Percentiles rank a stretch among this genome's conserved stretches.
Evolutionary conservation across 2,888 invertebrate genomes (phyloP).

Genomic region (Halictus quadricinctus): DNA sequence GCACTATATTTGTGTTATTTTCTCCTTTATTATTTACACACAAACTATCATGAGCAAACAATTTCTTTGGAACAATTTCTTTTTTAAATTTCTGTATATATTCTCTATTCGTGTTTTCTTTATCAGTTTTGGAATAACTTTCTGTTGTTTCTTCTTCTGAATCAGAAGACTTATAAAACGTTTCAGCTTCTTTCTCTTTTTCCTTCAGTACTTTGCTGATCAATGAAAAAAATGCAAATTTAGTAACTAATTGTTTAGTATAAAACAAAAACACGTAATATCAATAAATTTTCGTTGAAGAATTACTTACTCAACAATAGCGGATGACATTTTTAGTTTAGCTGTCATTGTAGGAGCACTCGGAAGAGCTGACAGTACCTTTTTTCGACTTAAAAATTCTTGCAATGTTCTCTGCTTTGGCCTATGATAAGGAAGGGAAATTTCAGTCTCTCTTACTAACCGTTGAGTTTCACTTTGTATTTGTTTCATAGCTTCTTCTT

Average conservation of each 20-base stretch:
- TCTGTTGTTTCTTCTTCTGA: slow-evolving; percentile 80
- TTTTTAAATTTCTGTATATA: slow-evolving; percentile 10
- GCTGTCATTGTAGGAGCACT: slow-evolving; percentile 81
- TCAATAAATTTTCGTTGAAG: not conserved
- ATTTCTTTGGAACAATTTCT: slow-evolving; percentile 40
- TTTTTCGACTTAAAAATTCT: slow-evolving; percentile 88
- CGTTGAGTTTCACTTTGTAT: slow-evolving; percentile 94
- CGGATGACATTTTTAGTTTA: slow-evolving; percentile 87
- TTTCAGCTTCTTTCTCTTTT: slow-evolving; percentile 89
- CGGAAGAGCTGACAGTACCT: slow-evolving; percentile 73
- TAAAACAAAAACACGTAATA: not conserved
- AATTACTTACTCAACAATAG: slow-evolving; percentile 78
- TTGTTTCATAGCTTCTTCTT: slow-evolving; percentile 87
- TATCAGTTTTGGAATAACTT: not conserved
- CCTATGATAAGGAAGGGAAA: slow-evolving; percentile 93
- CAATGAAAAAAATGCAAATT: slow-evolving; percentile 37
- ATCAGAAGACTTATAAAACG: slow-evolving; percentile 89
- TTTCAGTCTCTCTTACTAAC: slow-evolving; percentile 88
- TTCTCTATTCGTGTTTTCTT: slow-evolving; percentile 6
- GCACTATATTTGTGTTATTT: not conserved
- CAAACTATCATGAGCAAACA: slow-evolving; percentile 28
- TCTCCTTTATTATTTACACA: not conserved
- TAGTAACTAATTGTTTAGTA: slow-evolving; percentile 10
- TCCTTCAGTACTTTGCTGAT: slow-evolving; percentile 87
- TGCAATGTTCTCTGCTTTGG: slow-evolving; percentile 91